Percentiles rank a stretch among this genome's conserved stretches.
Conservation (phyloP, 2,113 vertebrate genomes). For the Oryctolagus cuniculus region DNA sequence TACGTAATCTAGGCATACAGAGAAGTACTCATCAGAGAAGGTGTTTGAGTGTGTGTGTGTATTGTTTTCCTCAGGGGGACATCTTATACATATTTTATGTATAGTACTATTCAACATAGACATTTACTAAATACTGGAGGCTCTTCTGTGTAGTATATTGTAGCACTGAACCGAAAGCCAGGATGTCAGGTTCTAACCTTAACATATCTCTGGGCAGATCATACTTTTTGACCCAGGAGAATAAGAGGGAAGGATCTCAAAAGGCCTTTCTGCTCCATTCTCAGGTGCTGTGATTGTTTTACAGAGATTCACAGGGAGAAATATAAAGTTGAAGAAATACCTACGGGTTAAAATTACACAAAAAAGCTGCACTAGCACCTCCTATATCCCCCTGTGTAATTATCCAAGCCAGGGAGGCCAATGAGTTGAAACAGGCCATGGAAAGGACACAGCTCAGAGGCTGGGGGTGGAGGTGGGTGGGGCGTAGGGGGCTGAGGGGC, state of each 20-base stretch:
- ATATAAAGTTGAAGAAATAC: slow-evolving; percentile 6
- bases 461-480: too few relatives aligned
- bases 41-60: not conserved
- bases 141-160: not conserved
- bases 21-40: not conserved
- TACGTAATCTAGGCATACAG: not conserved
- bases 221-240: not conserved
- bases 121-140: not conserved
- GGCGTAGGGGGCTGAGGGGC: not conserved
- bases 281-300: not conserved
- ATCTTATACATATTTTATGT: slow-evolving; percentile 8
- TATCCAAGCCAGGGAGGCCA: not conserved
- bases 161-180: not conserved
- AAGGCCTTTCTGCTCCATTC: not conserved
- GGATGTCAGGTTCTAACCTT: not conserved
- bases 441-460: not conserved
- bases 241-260: not conserved
- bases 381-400: not conserved
- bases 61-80: not conserved
- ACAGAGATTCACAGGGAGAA: slow-evolving; percentile 28
- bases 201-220: not conserved
- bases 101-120: not conserved
- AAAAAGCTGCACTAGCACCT: not conserved
- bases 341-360: not conserved
- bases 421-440: not conserved